Evolutionary conservation across 2,888 invertebrate species (phyloP), one percentile per base, ranked within the genome.

Genomic region (Xylophagus ater): DNA sequence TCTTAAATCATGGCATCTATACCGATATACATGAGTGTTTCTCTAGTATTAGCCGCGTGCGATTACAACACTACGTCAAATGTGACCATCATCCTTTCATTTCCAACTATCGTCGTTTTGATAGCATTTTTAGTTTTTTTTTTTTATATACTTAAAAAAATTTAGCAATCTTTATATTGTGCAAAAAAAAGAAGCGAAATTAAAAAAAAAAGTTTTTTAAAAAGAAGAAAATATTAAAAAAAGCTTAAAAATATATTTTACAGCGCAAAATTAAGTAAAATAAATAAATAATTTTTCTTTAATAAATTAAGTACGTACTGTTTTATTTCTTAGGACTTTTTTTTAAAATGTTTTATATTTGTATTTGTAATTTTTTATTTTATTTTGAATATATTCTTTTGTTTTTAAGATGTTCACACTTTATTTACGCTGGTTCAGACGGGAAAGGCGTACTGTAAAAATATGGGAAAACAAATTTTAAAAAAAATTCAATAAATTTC

Each of bases 361-460:
- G 20, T 47, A 43, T 42, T 34, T 48, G 37, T 39, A 39, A 26
- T 20, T 35, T n/a, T 21, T 5, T 19, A 25, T 44, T 50, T 45
- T 48, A 43, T 43, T 44, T 41, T 10, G 10, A 33, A 32, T 28
- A 24, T 33, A 38, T 42, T 34, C 41, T 37, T 42, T 26, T 31
- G 13, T 35, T 33, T 40, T 42, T 35, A 24, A 43, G 44, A 44
- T 48, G 44, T 45, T 40, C 41, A 39, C 51, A 50, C 52, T 51
- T 57, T 60, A 65, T 65, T 65, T 65, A 59, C 65, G 65, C 75
- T 83, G 80, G 76, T 79, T 85, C 73, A 84, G 79, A 71, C 86
- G 84, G 73, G 82, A 79, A 74, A 83, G 83, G 76, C 86, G 85
- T 84, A 86, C 87, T 87, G 86, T 63, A 77, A 74, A n/a, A 81